These are phyloP conservation scores for Ctenopoma multispine DNA, from an alignment of 2,797 vertebrate species.

Conservation along the genomic window DNA sequence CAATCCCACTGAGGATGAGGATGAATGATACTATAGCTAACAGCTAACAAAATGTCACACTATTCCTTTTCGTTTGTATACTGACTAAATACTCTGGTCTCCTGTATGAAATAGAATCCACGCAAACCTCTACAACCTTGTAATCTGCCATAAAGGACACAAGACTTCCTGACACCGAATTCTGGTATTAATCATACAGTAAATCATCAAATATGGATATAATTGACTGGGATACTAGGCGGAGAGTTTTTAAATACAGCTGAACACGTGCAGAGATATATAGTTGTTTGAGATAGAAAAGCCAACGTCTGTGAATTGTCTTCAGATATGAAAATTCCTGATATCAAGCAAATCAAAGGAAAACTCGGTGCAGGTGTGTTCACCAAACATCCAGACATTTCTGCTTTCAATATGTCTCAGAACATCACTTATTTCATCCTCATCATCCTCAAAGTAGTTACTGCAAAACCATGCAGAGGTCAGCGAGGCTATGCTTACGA, in stretches of 20 bases:
- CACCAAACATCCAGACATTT: slow-evolving; percentile 7
- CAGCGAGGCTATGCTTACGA: slow-evolving; percentile 70
- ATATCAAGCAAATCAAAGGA: background rate
- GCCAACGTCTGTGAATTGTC: slow-evolving; percentile 6
- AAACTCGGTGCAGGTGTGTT: background rate
- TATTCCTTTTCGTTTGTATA: no score
- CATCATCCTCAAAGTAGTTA: slow-evolving; percentile 5
- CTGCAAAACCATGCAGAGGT: slow-evolving; percentile 65
- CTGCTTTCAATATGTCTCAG: background rate
- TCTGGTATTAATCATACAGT: background rate
- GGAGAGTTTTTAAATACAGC: background rate
- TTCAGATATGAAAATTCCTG: slow-evolving; percentile 7
- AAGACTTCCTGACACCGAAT: background rate
- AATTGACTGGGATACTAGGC: background rate
- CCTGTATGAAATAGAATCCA: background rate
- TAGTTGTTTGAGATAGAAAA: background rate
- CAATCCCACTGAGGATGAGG: no score
- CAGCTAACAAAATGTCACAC: no score
- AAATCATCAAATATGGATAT: slow-evolving; percentile 18
- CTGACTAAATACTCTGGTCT: background rate
- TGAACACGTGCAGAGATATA: slow-evolving; percentile 36
- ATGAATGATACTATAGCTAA: no score
- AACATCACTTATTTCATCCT: slow-evolving; percentile 13
- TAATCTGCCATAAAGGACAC: no score
- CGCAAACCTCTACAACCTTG: no score